Evolutionary conservation across 2,888 invertebrate genomes (phyloP).

Genomic region (Bruchidius siliquastri): DNA sequence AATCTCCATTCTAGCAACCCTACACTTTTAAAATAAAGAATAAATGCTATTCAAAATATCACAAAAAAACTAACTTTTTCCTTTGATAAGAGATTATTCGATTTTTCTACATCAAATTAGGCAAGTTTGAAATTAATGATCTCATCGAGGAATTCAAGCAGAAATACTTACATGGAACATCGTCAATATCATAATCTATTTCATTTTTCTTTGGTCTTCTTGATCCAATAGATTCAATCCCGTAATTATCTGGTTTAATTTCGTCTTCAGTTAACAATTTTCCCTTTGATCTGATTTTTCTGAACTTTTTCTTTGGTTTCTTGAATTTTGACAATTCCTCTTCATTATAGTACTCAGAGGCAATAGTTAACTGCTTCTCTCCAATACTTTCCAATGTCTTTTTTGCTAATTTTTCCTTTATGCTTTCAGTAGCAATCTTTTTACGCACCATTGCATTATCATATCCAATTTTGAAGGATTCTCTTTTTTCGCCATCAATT

Average conservation of each 20-base stretch:
- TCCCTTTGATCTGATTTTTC: slow-evolving; percentile 62
- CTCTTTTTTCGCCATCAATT: slow-evolving; percentile 67
- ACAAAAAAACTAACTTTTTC: no score
- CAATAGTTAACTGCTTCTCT: slow-evolving; percentile 63
- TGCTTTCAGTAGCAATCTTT: slow-evolving; percentile 46
- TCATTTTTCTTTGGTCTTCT: slow-evolving; percentile 35
- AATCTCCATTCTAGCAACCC: no score
- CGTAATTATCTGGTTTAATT: slow-evolving; percentile 44
- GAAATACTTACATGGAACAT: slow-evolving; percentile 53
- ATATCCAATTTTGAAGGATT: slow-evolving; percentile 73
- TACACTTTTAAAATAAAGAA: no score
- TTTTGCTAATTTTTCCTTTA: slow-evolving; percentile 58
- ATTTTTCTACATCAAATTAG: not conserved
- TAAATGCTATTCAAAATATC: no score
- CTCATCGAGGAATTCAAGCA: not conserved
- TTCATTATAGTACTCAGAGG: slow-evolving; percentile 83
- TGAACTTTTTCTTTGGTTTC: slow-evolving; percentile 75
- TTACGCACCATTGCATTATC: slow-evolving; percentile 55
- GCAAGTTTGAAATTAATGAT: not conserved
- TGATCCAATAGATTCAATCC: slow-evolving; percentile 35
- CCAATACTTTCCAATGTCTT: slow-evolving; percentile 72
- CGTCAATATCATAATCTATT: slow-evolving; percentile 55
- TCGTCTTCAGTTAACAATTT: slow-evolving; percentile 69
- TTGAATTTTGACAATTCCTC: slow-evolving; percentile 86
- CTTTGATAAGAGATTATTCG: no score